Conservation (phyloP, 2,888 invertebrate species). For the Halictus quadricinctus region DNA sequence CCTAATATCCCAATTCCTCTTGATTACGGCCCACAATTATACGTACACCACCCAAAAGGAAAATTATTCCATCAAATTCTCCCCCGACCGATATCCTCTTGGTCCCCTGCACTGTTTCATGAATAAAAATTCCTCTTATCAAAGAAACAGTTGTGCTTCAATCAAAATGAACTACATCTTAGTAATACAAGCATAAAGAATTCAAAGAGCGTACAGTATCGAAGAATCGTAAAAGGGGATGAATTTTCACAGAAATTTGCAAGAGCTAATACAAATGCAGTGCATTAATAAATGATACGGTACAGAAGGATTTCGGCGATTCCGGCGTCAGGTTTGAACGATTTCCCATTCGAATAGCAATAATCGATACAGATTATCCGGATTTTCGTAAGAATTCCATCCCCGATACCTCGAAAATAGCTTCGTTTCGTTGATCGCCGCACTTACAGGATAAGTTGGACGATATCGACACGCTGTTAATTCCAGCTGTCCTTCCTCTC, state of each 20-base stretch:
- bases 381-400: conserved; percentile 5
- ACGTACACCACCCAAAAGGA: neutral
- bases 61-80: too few relatives aligned
- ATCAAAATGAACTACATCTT: too few relatives aligned
- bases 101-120: too few relatives aligned
- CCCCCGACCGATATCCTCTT: too few relatives aligned
- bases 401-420: conserved; percentile 15
- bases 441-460: conserved; percentile 62
- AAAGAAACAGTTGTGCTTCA: too few relatives aligned
- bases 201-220: neutral
- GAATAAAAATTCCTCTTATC: too few relatives aligned
- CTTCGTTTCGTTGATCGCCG: conserved; percentile 27
- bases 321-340: neutral
- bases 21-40: neutral
- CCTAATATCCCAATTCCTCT: neutral
- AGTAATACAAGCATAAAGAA: neutral
- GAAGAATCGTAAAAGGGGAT: too few relatives aligned
- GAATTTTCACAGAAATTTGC: neutral
- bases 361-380: conserved; percentile 3
- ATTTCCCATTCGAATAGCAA: neutral
- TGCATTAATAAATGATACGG: neutral
- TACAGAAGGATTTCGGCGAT: neutral
- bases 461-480: conserved; percentile 74
- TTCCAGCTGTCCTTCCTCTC: conserved; percentile 75
- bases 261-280: neutral